These are phyloP conservation scores for Pandemis heparana DNA, from an alignment of 2,888 invertebrate genomes.

Conservation along the genomic window DNA sequence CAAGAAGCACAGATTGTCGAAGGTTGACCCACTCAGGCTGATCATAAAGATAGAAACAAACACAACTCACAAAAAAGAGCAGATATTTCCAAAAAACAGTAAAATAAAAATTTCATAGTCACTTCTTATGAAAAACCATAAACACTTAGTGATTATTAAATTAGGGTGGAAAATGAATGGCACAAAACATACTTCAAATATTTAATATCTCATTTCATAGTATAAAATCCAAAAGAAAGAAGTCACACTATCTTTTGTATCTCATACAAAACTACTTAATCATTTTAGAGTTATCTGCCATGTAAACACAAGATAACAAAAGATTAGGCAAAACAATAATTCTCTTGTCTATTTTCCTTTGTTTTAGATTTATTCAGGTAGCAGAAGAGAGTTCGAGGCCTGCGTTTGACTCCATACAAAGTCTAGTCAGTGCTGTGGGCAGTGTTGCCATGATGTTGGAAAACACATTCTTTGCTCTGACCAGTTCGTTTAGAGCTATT, in stretches of 20 bases:
- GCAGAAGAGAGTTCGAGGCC: slow-evolving; percentile 97
- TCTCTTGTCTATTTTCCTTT: too few relatives aligned
- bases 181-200: background rate
- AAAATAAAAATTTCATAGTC: too few relatives aligned
- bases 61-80: too few relatives aligned
- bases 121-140: too few relatives aligned
- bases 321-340: background rate
- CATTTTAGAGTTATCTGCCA: background rate
- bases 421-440: slow-evolving; percentile 95
- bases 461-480: slow-evolving; percentile 97
- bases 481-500: slow-evolving; percentile 97
- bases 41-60: too few relatives aligned
- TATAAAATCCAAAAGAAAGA: background rate
- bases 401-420: slow-evolving; percentile 98
- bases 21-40: too few relatives aligned
- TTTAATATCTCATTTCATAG: background rate
- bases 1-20: too few relatives aligned
- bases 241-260: background rate
- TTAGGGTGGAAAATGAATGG: too few relatives aligned
- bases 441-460: slow-evolving; percentile 98
- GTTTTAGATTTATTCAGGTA: slow-evolving; percentile 90
- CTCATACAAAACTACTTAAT: background rate
- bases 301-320: background rate
- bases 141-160: too few relatives aligned
- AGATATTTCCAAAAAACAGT: too few relatives aligned